Evolutionary conservation across 1,140 invertebrate species (phyloP), one percentile per base, ranked within the genome.

Genomic region (Drosophila fuyamai): DNA sequence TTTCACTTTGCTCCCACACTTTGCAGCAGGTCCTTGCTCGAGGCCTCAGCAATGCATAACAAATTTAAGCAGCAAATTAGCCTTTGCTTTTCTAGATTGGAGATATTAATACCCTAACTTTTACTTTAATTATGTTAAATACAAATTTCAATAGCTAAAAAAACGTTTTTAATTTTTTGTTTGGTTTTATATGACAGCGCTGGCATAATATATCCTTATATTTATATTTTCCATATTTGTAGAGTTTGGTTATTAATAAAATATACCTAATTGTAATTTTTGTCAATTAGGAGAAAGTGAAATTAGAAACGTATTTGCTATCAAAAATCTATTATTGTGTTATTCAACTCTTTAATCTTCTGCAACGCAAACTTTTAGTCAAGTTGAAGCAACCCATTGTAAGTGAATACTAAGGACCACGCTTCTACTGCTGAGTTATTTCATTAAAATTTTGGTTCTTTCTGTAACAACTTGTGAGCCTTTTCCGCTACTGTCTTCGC

Each of bases 401-500:
- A n/a, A 68, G 51, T 8, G 53, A 47, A 57, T 40, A 18, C 2
- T 36, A 3, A 51, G 10, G 6, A 9, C 50, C 48, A 7, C 40
- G 10, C 18, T 36, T 27, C 43, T 35, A 43, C 61, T 40, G 36
- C 47, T 56, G 56, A 85, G 62, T 51, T 74, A 65, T 81, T 81
- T 65, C 43, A 72, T 79, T 79, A 56, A 66, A 60, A 59, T 73
- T 57, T 76, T 77, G 60, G 71, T 46, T 57, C 46, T 57, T 65
- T 51, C 40, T 50, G 48, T 47, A 63, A 35, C 23, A 68, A 23
- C n/a, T 53, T 14, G 18, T 12, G 43, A 12, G 18, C 16, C 29
- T 50, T 50, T 18, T 27, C n/a, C 29, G 44, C 36, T 36, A 35
- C 46, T 63, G 14, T 13, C 41, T 27, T 14, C 29, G 54, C 41